Evolutionary conservation across 2,888 invertebrate species (phyloP).

Genomic region (Epirrhoe tristata): DNA sequence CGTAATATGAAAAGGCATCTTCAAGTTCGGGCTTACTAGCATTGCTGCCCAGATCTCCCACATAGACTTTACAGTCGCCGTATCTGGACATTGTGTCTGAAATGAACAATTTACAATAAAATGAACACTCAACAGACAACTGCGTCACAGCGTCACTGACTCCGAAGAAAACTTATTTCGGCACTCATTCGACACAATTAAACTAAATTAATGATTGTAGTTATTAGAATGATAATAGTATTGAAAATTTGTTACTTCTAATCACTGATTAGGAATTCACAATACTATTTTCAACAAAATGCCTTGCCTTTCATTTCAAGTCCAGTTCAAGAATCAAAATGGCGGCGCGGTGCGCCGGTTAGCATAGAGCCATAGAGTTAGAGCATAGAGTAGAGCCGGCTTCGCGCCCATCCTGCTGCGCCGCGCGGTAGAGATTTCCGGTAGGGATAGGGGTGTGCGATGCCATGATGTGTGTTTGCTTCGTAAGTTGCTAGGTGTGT

Average conservation of each 20-base stretch:
- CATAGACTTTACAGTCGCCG: slow-evolving; percentile 97
- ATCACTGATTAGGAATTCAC: background rate
- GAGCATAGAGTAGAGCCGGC: slow-evolving; percentile 4
- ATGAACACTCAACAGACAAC: slow-evolving; percentile 15
- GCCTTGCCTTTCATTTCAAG: slow-evolving; percentile 35
- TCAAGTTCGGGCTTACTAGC: slow-evolving; percentile 97
- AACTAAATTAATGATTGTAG: background rate
- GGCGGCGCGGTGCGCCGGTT: slow-evolving; percentile 9
- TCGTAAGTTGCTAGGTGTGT: background rate
- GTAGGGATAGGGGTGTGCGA: background rate
- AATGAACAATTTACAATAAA: slow-evolving; percentile 29
- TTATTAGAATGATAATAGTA: background rate
- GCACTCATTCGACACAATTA: slow-evolving; percentile 1
- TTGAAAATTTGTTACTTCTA: background rate
- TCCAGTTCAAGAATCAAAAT: slow-evolving; percentile 30
- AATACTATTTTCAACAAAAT: slow-evolving; percentile 12
- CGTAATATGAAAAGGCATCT: slow-evolving; percentile 96
- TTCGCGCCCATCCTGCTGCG: background rate
- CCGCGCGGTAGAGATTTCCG: slow-evolving; percentile 21
- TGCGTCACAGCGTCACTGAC: slow-evolving; percentile 30
- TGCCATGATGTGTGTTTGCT: slow-evolving; percentile 1
- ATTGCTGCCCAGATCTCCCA: slow-evolving; percentile 96
- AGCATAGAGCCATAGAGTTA: background rate
- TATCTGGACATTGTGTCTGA: slow-evolving; percentile 88
- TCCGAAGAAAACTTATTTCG: slow-evolving; percentile 5